Percentiles rank a stretch among this genome's conserved stretches.
Conservation (phyloP, 2,888 invertebrate species). For the Caenorhabditis wallacei region DNA sequence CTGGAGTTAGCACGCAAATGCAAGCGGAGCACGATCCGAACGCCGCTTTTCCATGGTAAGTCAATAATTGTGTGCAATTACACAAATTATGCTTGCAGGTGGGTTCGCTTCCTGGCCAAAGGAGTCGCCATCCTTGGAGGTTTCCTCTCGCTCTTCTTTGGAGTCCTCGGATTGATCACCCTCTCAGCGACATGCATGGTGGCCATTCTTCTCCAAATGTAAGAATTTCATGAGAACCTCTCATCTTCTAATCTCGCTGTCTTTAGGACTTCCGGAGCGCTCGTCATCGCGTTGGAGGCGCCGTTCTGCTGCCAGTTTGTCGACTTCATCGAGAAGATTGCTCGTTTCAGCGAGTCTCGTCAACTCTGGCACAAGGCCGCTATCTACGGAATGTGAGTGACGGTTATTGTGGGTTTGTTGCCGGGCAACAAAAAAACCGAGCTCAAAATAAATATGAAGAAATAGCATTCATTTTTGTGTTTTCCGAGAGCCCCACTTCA, state of each 20-base stretch:
- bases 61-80: background rate
- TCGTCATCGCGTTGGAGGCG: conserved; percentile 93
- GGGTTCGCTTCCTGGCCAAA: conserved; percentile 82
- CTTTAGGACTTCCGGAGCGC: conserved; percentile 90
- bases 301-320: conserved; percentile 98
- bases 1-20: conserved; percentile 80
- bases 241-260: conserved; percentile 4
- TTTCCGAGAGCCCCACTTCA: no score
- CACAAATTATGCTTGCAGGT: conserved; percentile 65
- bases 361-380: conserved; percentile 82
- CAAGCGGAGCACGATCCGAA: conserved; percentile 82
- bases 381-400: conserved; percentile 78
- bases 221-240: conserved; percentile 20
- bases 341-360: conserved; percentile 86
- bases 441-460: no score
- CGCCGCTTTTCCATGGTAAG: conserved; percentile 76
- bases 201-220: conserved; percentile 82
- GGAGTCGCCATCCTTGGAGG: conserved; percentile 82
- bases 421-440: background rate
- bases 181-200: conserved; percentile 80
- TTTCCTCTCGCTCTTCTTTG: conserved; percentile 82
- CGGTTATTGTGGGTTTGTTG: background rate
- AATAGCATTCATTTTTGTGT: no score
- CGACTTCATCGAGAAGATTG: conserved; percentile 93
- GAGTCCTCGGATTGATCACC: conserved; percentile 79